A percentile compares a stretch with the other conserved stretches of the same genome.
Evolutionary conservation across 2,888 invertebrate species (phyloP).

Genomic region (Yponomeuta malinellus): DNA sequence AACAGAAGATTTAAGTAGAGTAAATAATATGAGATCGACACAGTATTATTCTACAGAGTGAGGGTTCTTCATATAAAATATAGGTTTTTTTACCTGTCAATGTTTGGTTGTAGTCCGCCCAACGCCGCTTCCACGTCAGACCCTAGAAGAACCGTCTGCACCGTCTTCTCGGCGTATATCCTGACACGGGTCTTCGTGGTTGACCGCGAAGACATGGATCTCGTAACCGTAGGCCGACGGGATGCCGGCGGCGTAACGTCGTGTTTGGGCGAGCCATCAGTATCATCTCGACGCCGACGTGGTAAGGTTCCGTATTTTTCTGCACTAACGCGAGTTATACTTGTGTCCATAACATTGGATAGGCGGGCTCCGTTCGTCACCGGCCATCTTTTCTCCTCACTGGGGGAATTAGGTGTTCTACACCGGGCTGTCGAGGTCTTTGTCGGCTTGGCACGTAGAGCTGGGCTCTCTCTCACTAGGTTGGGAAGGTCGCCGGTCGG

Average conservation of each 20-base stretch:
- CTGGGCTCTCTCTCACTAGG: constrained; percentile 66
- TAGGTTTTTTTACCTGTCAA: constrained; percentile 48
- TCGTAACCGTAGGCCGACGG: constrained; percentile 54
- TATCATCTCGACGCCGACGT: constrained; percentile 80
- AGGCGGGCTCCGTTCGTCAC: constrained; percentile 65
- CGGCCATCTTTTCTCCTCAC: constrained; percentile 85
- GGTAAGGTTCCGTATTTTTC: constrained; percentile 89
- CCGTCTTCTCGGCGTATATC: constrained; percentile 87
- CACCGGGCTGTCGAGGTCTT: constrained; percentile 76
- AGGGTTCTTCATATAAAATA: not conserved
- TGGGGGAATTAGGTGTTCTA: constrained; percentile 77
- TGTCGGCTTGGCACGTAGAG: constrained; percentile 61
- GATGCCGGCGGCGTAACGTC: constrained; percentile 57
- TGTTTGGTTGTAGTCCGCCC: constrained; percentile 74
- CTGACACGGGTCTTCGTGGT: constrained; percentile 67
- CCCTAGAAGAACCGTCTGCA: constrained; percentile 85
- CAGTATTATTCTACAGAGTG: not conserved
- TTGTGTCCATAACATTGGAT: constrained; percentile 35
- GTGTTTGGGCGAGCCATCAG: constrained; percentile 70
- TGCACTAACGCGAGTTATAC: constrained; percentile 65
- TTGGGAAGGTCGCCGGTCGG: constrained; percentile 73
- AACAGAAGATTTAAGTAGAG: not conserved
- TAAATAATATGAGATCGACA: not conserved
- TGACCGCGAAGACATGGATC: constrained; percentile 57
- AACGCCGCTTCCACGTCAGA: constrained; percentile 83